phyloP scores from a whole-genome alignment of 2,888 invertebrate genomes.

The Hermodice carunculata region DNA sequence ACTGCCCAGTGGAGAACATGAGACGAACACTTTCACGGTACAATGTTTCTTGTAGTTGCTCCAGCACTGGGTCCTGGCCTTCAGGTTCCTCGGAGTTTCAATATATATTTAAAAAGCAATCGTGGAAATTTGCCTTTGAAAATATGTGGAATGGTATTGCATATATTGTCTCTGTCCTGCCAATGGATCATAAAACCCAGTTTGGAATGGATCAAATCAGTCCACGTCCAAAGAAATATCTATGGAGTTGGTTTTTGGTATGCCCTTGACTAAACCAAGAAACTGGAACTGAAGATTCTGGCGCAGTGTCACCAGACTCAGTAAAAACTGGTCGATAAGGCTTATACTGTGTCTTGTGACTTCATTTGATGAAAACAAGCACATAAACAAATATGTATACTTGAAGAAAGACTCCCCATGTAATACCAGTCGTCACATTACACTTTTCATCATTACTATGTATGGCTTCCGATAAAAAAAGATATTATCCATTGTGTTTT shows the following conservation, averaged over 20 bases:
- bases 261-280: background rate
- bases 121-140: conserved; percentile 1
- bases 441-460: no score
- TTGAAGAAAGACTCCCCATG: background rate
- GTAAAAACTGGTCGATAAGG: background rate
- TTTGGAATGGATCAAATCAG: background rate
- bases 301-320: background rate
- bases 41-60: conserved; percentile 1
- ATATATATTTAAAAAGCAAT: conserved; percentile 4
- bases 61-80: background rate
- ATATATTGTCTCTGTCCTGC: background rate
- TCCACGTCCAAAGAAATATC: background rate
- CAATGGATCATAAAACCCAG: background rate
- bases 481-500: no score
- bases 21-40: conserved; percentile 1
- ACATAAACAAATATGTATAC: background rate
- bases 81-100: background rate
- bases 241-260: background rate
- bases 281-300: background rate
- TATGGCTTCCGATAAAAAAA: no score
- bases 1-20: background rate
- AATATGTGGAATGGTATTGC: background rate
- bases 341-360: background rate
- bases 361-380: background rate
- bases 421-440: conserved; percentile 6